These are phyloP conservation scores for Aix galericulata DNA, from an alignment of 2,113 vertebrate species.

Conservation along the genomic window DNA sequence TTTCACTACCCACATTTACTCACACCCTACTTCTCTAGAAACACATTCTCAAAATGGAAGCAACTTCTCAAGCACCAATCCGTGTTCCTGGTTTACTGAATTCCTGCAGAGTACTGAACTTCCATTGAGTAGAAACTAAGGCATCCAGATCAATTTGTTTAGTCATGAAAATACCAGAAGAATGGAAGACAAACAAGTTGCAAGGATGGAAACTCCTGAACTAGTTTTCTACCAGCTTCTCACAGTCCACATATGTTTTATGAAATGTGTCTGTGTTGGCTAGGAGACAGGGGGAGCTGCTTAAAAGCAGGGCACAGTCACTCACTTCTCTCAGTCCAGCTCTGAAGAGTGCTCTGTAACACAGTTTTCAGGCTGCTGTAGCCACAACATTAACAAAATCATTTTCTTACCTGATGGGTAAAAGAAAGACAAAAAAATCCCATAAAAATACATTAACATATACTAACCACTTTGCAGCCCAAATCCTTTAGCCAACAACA, in stretches of 20 bases:
- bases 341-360: not conserved
- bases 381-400: not conserved
- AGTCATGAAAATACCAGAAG: conserved; percentile 63
- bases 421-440: not conserved
- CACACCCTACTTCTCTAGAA: conserved; percentile 64
- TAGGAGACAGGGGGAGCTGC: conserved; percentile 16
- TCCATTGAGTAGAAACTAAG: conserved; percentile 59
- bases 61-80: conserved; percentile 20
- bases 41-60: conserved; percentile 70
- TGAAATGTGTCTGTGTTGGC: conserved; percentile 51
- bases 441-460: not conserved
- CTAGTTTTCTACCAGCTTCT: conserved; percentile 46
- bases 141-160: conserved; percentile 36
- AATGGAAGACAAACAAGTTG: conserved; percentile 56
- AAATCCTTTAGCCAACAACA: not conserved
- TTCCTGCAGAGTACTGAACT: conserved; percentile 43
- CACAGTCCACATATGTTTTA: conserved; percentile 20
- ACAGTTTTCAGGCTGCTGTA: not conserved
- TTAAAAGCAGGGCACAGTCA: conserved; percentile 3
- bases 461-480: not conserved
- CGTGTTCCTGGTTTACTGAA: conserved; percentile 46
- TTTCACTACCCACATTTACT: conserved; percentile 68
- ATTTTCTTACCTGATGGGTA: not conserved
- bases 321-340: not conserved
- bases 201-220: conserved; percentile 56